These are phyloP conservation scores for Tribolium madens DNA, from an alignment of 1,140 invertebrate genomes.

Conservation along the genomic window DNA sequence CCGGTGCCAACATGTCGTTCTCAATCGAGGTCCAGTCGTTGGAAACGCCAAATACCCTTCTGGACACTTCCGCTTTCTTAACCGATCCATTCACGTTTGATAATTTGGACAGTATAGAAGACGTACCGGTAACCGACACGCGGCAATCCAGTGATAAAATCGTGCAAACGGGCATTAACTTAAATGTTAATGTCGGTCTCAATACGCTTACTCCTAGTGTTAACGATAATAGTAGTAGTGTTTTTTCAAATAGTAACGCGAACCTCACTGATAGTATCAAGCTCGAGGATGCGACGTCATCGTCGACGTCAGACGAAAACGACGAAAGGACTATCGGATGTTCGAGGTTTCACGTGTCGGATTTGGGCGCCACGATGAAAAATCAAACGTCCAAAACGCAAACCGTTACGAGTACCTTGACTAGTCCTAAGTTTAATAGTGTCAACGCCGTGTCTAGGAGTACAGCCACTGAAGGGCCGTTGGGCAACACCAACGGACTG, in stretches of 20 bases:
- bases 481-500: slow-evolving; percentile 58
- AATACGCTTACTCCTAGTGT: slow-evolving; percentile 60
- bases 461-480: neutral
- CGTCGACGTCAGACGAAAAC: slow-evolving; percentile 40
- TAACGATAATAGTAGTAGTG: slow-evolving; percentile 55
- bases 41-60: slow-evolving; percentile 55
- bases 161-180: slow-evolving; percentile 56
- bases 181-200: slow-evolving; percentile 56
- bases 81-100: slow-evolving; percentile 67
- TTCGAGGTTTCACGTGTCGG: slow-evolving; percentile 61
- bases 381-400: slow-evolving; percentile 45
- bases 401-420: slow-evolving; percentile 58
- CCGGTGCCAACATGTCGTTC: slow-evolving; percentile 70
- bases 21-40: slow-evolving; percentile 68
- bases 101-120: slow-evolving; percentile 62
- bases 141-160: slow-evolving; percentile 57
- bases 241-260: slow-evolving; percentile 51
- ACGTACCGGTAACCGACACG: slow-evolving; percentile 59
- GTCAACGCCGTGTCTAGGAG: slow-evolving; percentile 49
- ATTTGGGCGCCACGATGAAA: slow-evolving; percentile 48
- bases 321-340: slow-evolving; percentile 61
- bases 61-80: slow-evolving; percentile 66
- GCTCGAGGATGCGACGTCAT: slow-evolving; percentile 36
- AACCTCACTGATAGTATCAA: slow-evolving; percentile 48
- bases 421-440: slow-evolving; percentile 64